Evolutionary conservation across 2,888 invertebrate species (phyloP).

Genomic region (Epinotia demarniana): DNA sequence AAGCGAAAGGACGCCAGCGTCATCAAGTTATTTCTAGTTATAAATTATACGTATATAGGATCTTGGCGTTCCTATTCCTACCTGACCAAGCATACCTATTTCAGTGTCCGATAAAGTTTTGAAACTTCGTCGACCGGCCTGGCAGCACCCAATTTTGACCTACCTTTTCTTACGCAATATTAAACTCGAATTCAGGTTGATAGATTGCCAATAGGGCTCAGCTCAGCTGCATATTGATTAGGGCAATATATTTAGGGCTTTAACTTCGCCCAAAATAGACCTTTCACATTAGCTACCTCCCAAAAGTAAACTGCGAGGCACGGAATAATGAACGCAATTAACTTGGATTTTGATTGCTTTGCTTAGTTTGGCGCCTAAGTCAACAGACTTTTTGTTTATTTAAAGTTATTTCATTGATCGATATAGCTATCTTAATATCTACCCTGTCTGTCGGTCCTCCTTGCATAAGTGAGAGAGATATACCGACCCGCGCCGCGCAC

Average conservation of each 20-base stretch:
- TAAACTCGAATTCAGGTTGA: conserved; percentile 17
- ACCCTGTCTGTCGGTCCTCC: background rate
- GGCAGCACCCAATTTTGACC: background rate
- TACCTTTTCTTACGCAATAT: conserved; percentile 3
- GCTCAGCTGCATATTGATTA: conserved; percentile 14
- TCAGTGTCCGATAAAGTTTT: too few species aligned
- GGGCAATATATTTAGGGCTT: conserved; percentile 21
- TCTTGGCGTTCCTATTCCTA: too few species aligned
- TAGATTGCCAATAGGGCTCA: conserved; percentile 12
- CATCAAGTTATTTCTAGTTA: too few species aligned
- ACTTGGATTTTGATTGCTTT: conserved; percentile 5
- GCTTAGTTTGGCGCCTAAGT: background rate
- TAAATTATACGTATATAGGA: too few species aligned
- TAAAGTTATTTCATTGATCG: background rate
- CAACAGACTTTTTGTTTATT: conserved; percentile 1
- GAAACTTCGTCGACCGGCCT: too few species aligned
- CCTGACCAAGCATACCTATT: too few species aligned
- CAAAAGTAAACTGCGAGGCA: conserved; percentile 4
- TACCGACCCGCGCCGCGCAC: too few species aligned
- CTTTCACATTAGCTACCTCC: conserved; percentile 12
- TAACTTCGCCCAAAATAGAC: conserved; percentile 10
- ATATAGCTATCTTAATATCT: background rate
- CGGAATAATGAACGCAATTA: conserved; percentile 11
- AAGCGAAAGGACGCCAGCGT: too few species aligned
- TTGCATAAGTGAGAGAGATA: too few species aligned